Evolutionary conservation across 35 echinoderm and acorn worm species (phyloP), one percentile per base, ranked within the genome.

Genomic region (Patiria miniata): DNA sequence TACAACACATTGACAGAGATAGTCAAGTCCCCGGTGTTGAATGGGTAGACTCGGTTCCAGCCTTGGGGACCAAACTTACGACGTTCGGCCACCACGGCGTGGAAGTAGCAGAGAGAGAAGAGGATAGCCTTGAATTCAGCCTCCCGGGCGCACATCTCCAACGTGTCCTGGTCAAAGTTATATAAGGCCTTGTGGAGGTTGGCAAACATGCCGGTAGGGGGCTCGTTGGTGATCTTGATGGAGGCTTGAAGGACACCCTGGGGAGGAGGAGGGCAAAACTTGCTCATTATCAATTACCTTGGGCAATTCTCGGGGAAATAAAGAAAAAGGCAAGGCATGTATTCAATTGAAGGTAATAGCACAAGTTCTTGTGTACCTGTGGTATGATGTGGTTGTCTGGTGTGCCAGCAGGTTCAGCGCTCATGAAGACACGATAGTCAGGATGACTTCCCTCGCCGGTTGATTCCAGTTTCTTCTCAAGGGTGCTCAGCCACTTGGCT

Each of bases 171-270:
- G 84, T 89, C 85, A 79, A 99, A 99, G 87, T 99, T 99, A 39
- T 99, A 86, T 55, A 99, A 69, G 1, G 96, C 86, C 78, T 99
- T 99, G 83, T 99, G 96, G 28, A 99, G 89, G 84, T 99, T 99
- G 82, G 96, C 96, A 81, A 92, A 94, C 96, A 99, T 99, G 34
- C 96, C 96, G 0, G 96, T 99, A 19, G 96, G 96, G n/a, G 96
- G 96, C 68, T 99, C 96, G 69, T 99, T 99, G 86, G 96, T 99
- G 83, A 99, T 99, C 86, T 99, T 99, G 79, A 99, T 99, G 39
- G 96, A 94, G 47, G 96, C 94, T 69, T 99, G 92, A 21, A 99
- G 51, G 84, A 99, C 94, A 39, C 90, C 90, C 36, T 53, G 52
- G 42, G n/a, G 39, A 30, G 40, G 21, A 55, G 42, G 42, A 4